Evolutionary conservation across 2,797 vertebrate species (phyloP).

Genomic region (Anniella stebbinsi): DNA sequence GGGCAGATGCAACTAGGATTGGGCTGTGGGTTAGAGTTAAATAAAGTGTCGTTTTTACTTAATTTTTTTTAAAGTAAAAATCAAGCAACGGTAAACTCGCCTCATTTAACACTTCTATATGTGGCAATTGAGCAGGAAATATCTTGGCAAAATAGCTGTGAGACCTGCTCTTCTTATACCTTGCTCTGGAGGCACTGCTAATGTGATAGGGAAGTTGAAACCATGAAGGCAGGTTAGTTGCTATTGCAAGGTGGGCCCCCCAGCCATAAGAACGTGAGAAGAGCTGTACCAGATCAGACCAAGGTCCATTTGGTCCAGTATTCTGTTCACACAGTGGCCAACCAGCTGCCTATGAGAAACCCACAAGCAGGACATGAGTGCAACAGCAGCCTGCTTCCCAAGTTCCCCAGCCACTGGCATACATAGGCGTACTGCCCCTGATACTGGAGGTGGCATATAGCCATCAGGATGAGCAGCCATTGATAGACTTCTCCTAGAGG

Average conservation of each 20-base stretch:
- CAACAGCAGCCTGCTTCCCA: too few relatives aligned
- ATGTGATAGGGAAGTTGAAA: neutral
- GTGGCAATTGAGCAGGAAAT: constrained; percentile 56
- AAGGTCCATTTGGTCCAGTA: too few relatives aligned
- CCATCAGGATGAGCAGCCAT: too few relatives aligned
- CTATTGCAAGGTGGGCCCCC: neutral
- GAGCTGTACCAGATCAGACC: too few relatives aligned
- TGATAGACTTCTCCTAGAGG: too few relatives aligned
- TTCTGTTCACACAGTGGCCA: too few relatives aligned
- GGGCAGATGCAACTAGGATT: neutral
- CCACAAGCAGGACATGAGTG: too few relatives aligned
- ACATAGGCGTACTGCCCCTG: too few relatives aligned
- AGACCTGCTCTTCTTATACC: neutral
- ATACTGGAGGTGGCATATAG: too few relatives aligned
- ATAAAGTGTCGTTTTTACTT: constrained; percentile 63
- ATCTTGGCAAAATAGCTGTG: constrained; percentile 39
- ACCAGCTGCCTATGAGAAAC: too few relatives aligned
- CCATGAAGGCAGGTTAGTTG: neutral
- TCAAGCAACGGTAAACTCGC: constrained; percentile 61
- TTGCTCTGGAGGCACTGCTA: neutral
- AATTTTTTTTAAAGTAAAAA: constrained; percentile 37
- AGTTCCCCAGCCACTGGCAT: too few relatives aligned
- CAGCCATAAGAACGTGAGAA: neutral
- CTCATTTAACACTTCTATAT: constrained; percentile 46
- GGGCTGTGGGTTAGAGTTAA: constrained; percentile 14